A percentile compares a stretch with the other conserved stretches of the same genome.
These are phyloP conservation scores for Crotophaga sulcirostris DNA, from an alignment of 2,113 vertebrate genomes.

Conservation along the genomic window DNA sequence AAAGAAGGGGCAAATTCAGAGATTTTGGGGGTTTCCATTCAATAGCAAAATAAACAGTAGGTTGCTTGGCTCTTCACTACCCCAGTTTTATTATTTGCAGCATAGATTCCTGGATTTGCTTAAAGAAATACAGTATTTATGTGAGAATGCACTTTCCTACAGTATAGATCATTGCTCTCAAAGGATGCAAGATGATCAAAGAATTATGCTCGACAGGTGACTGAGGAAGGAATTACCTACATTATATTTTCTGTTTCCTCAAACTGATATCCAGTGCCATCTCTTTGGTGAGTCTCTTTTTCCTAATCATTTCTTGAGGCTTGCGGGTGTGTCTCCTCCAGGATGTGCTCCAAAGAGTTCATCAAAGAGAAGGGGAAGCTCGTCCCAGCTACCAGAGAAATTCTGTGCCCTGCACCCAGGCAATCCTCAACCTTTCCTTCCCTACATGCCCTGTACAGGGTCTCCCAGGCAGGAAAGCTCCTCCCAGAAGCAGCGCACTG, in stretches of 20 bases:
- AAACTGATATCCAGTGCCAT: not conserved
- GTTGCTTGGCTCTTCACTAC: not conserved
- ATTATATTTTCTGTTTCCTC: not conserved
- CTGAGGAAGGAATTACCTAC: not conserved
- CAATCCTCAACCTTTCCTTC: not conserved
- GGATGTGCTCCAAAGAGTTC: not conserved
- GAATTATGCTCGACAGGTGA: not conserved
- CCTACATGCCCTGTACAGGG: rapidly evolving
- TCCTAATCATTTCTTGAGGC: not conserved
- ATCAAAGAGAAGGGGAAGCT: not conserved
- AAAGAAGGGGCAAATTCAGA: not conserved
- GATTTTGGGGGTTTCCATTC: not conserved
- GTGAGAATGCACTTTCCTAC: not conserved
- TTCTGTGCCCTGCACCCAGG: not conserved
- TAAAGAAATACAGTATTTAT: not conserved
- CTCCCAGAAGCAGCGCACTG: not conserved
- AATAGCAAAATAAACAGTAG: not conserved
- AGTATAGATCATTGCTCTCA: not conserved
- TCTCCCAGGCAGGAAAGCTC: not conserved
- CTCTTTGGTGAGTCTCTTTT: not conserved
- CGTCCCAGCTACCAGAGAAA: not conserved
- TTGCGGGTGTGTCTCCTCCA: not conserved
- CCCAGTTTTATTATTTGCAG: not conserved
- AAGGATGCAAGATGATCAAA: not conserved
- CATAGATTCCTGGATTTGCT: not conserved